These are phyloP conservation scores for Gonatopus flavifemur DNA, from an alignment of 1,140 invertebrate species.

Conservation along the genomic window DNA sequence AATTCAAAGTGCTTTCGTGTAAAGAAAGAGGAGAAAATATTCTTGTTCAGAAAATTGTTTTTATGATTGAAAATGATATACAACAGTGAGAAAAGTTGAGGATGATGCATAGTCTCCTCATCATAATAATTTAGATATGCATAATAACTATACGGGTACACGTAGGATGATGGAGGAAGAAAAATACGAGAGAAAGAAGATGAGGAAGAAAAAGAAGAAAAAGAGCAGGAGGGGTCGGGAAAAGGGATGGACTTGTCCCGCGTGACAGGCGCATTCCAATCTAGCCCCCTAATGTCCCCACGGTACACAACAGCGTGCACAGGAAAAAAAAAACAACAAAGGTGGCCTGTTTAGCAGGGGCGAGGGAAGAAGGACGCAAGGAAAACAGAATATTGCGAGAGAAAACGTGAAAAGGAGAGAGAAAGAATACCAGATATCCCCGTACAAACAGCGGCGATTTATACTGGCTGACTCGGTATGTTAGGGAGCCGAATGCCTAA, in stretches of 20 bases:
- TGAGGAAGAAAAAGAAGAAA: conserved; percentile 1
- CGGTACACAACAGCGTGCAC: too few species aligned
- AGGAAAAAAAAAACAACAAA: conserved; percentile 13
- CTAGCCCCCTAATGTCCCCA: conserved; percentile 22
- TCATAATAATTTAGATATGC: too few species aligned
- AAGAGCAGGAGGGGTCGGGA: too few species aligned
- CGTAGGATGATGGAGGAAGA: background rate
- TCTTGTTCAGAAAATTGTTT: too few species aligned
- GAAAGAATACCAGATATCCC: conserved; percentile 22
- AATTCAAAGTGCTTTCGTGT: too few species aligned
- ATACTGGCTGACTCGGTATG: conserved; percentile 26
- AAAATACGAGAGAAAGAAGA: background rate
- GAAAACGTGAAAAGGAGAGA: conserved; percentile 8
- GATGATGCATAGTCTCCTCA: too few species aligned
- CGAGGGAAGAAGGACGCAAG: conserved; percentile 8
- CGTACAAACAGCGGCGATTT: conserved; percentile 34
- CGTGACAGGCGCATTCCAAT: conserved; percentile 38
- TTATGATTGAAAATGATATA: too few species aligned
- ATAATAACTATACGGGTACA: too few species aligned
- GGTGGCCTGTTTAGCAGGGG: conserved; percentile 12
- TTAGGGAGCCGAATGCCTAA: conserved; percentile 33
- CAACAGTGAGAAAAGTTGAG: too few species aligned
- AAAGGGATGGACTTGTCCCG: too few species aligned
- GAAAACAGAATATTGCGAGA: too few species aligned
- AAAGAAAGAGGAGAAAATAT: too few species aligned